Evolutionary conservation across 2,113 vertebrate species (phyloP), one percentile per base, ranked within the genome.

Genomic region (Struthio camelus): DNA sequence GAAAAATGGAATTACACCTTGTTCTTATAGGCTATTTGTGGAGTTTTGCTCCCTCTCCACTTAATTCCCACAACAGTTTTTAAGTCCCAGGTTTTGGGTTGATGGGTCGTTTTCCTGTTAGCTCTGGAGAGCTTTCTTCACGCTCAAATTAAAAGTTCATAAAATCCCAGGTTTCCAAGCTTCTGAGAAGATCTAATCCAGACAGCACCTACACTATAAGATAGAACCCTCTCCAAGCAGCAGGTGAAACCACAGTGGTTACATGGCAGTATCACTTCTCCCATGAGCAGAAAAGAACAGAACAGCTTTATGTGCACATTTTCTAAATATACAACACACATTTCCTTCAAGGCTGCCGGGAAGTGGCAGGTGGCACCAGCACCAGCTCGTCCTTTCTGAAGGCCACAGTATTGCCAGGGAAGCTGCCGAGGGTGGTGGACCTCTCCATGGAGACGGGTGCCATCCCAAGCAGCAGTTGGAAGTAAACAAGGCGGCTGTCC

Each of bases 361-460:
- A 22, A 50, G 67, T 23, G 4, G 46, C 61, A n/a, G 22, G 22
- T 20, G 84, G 56, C 38, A 85, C 34, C 56, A 61, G 4, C 67
- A 69, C 4, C 62, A 73, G 71, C 76, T 80, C 17, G 34, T 72
- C 34, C 54, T 22, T 48, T 61, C 48, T 8, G 6, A 3, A 7
- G 61, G 27, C n/a, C 28, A 61, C 8, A 1, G 0, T 10, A 12
- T 25, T 67, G 12, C 36, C 15, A 30, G 16, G 25, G n/a, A 40
- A 93, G 28, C 16, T 79, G 61, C 66, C 15, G 28, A 56, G 16
- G 28, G 7, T 25, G 34, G 9, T 11, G 61, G 8, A 62, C 14
- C 6, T 61, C 38, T 82, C 18, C 40, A 14, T 44, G 11, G 50
- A 85, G 19, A 32, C 62, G 82, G 90, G n/a, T n/a, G 61, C 10